Base-by-base conservation (phyloP, 1,140 invertebrate species). In the Drosophila yakuba region DNA sequence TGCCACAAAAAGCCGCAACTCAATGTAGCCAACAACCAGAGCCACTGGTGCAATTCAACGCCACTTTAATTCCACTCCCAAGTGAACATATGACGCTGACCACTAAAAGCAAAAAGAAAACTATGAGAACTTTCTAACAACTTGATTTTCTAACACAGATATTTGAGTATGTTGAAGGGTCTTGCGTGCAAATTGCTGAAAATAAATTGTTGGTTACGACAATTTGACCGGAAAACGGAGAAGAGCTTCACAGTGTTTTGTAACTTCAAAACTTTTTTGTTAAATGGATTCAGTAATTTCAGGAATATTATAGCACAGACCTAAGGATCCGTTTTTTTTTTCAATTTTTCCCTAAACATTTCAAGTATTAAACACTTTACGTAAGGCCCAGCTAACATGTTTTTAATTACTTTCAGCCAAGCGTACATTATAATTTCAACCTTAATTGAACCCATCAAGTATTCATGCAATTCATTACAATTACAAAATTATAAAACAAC, bases 31-130 rank as follows among this genome's bases (percentile, higher is more conserved):
- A 68, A 79, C 81, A 91, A 83, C 89, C 89, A 78, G 89, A 91
- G 89, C 89, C 89, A 91, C 89, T 91, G 89, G 74, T 79, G 74
- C 80, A 82, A 91, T 89, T 79, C 57, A 85, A 91, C 80, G 75
- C 61, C 85, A 91, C 84, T 91, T 91, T 91, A 72, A 77, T 51
- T 60, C 48, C 39, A n/a, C 64, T 25, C 35, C 15, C 20, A 68
- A 20, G 48, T 55, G 44, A 71, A 36, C 39, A 67, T 38, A 48
- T 38, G 35, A 45, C 28, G 64, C n/a, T 28, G 54, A 60, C 44
- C 77, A 59, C 52, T 36, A 14, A 60, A 36, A 39, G 17, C 38
- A 32, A 61, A 63, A 57, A 39, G 60, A 36, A 48, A 12, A 50
- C 10, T 43, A 14, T 32, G 17, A 57, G 41, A 67, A 51, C 44